Evolutionary conservation across 2,888 invertebrate species (phyloP).

Genomic region (Unio delphinus): DNA sequence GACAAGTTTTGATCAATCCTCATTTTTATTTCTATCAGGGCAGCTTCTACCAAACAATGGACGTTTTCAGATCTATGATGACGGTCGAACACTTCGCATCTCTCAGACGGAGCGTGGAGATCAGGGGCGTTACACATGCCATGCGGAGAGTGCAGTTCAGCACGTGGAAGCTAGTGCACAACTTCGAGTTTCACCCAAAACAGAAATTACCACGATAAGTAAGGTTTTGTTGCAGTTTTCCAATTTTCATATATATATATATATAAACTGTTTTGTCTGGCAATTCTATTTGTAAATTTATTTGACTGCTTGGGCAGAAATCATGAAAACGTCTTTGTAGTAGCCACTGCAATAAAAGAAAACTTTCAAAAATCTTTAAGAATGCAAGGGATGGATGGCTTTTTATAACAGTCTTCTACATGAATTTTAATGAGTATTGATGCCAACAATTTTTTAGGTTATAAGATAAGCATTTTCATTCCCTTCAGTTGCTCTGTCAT

Average conservation of each 20-base stretch:
- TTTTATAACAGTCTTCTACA: no score
- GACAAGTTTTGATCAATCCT: not conserved
- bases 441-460: no score
- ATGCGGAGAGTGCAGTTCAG: slow-evolving; percentile 80
- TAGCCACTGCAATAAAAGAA: no score
- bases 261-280: not conserved
- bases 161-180: slow-evolving; percentile 69
- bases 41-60: slow-evolving; percentile 48
- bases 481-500: no score
- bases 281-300: not conserved
- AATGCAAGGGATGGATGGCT: no score
- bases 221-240: no score
- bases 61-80: slow-evolving; percentile 53
- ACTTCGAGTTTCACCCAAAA: slow-evolving; percentile 63
- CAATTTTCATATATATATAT: no score
- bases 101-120: slow-evolving; percentile 79
- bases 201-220: slow-evolving; percentile 29
- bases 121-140: slow-evolving; percentile 83
- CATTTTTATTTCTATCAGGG: slow-evolving; percentile 11
- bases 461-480: no score
- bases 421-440: no score
- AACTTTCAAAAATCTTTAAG: no score
- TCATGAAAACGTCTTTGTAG: no score
- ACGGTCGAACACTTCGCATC: slow-evolving; percentile 76
- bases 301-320: not conserved